Conservation (phyloP, 2,888 invertebrate species). For the Phengaris alcon region DNA sequence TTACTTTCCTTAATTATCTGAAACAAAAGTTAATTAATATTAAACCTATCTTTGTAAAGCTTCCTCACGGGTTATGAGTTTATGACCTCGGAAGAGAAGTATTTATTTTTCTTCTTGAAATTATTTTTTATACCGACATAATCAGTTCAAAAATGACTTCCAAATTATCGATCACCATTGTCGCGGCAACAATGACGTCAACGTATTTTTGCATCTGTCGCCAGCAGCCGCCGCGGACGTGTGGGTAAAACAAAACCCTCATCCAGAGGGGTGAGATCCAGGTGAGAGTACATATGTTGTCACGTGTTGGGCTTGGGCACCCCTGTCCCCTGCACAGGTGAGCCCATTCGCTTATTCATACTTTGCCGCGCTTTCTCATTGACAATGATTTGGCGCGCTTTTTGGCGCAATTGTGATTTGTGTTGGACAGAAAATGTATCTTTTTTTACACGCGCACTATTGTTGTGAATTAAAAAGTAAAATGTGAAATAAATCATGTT, state of each 20-base stretch:
- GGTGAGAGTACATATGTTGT: slow-evolving; percentile 72
- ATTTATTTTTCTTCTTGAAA: too few relatives aligned
- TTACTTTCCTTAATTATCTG: too few relatives aligned
- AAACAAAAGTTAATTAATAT: too few relatives aligned
- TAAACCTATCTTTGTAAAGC: too few relatives aligned
- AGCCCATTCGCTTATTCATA: slow-evolving; percentile 36
- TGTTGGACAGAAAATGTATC: too few relatives aligned
- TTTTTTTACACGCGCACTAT: too few relatives aligned
- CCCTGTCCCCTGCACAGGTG: slow-evolving; percentile 75
- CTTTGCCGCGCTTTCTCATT: slow-evolving; percentile 67
- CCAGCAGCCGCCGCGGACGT: slow-evolving; percentile 72
- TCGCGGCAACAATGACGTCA: slow-evolving; percentile 51
- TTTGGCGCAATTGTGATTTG: slow-evolving; percentile 53
- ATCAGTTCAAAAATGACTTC: slow-evolving; percentile 29
- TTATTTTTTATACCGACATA: background rate
- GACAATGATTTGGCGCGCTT: slow-evolving; percentile 69
- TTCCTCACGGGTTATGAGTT: too few relatives aligned
- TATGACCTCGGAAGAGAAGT: too few relatives aligned
- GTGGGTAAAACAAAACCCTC: slow-evolving; percentile 66
- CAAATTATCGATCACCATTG: slow-evolving; percentile 39
- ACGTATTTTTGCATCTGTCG: slow-evolving; percentile 79
- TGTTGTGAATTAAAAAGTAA: background rate
- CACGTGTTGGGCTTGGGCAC: slow-evolving; percentile 65
- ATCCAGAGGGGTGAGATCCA: slow-evolving; percentile 70
- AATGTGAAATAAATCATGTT: background rate